phyloP scores from a whole-genome alignment of 2,888 invertebrate genomes.

The Hymenopus coronatus region DNA sequence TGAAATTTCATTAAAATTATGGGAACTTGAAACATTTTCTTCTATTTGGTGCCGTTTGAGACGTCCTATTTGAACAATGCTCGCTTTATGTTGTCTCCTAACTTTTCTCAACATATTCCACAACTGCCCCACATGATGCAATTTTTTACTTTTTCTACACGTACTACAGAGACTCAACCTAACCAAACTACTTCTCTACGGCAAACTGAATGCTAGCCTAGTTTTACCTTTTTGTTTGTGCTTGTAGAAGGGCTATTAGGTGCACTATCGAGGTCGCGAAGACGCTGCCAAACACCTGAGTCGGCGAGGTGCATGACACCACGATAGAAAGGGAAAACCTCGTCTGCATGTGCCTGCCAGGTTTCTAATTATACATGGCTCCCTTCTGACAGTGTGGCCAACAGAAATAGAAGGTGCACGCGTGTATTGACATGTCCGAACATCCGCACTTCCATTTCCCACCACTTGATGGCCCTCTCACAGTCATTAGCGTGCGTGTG shows the following conservation, averaged over 20 bases:
- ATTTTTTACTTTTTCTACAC: too few relatives aligned
- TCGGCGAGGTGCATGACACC: not conserved
- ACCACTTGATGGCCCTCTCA: not conserved
- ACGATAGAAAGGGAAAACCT: not conserved
- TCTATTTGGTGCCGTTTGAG: too few relatives aligned
- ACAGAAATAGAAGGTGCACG: not conserved
- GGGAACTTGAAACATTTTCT: too few relatives aligned
- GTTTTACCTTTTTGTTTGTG: not conserved
- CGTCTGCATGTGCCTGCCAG: not conserved
- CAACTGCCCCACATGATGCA: too few relatives aligned
- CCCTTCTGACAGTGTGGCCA: not conserved
- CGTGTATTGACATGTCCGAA: not conserved
- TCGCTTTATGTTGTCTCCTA: too few relatives aligned
- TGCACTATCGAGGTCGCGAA: not conserved
- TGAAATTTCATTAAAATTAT: too few relatives aligned
- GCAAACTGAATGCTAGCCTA: not conserved
- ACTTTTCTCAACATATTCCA: too few relatives aligned
- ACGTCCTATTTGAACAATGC: too few relatives aligned
- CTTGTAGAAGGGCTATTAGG: not conserved
- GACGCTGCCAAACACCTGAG: not conserved
- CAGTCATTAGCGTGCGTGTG: not conserved
- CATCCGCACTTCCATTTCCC: not conserved
- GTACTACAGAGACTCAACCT: too few relatives aligned
- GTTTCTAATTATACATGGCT: conserved; percentile 13
- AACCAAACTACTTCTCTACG: too few relatives aligned